These are phyloP conservation scores for Myopa testacea DNA, from an alignment of 2,888 invertebrate genomes.

Conservation along the genomic window DNA sequence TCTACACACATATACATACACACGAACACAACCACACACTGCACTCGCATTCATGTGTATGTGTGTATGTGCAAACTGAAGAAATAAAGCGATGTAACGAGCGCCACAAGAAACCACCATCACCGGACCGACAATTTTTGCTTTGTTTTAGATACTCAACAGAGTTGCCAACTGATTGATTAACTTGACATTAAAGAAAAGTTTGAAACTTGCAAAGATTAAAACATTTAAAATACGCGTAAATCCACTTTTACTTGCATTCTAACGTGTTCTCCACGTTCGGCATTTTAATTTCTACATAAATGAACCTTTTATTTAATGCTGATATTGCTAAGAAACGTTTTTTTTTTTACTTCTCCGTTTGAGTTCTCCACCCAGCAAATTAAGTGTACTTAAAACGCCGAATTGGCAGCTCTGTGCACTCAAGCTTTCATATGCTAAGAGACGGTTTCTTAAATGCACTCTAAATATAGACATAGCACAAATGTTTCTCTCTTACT, in stretches of 20 bases:
- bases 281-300: too few species aligned
- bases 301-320: too few species aligned
- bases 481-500: background rate
- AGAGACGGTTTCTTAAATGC: slow-evolving; percentile 7
- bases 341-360: too few species aligned
- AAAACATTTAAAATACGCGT: too few species aligned
- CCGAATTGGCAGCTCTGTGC: background rate
- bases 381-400: background rate
- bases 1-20: background rate
- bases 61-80: too few species aligned
- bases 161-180: background rate
- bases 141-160: background rate
- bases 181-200: background rate
- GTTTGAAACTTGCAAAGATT: too few species aligned
- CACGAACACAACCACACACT: background rate
- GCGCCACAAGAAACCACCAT: too few species aligned
- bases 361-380: too few species aligned
- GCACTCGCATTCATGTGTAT: background rate
- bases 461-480: background rate
- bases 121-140: background rate
- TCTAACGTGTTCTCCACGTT: too few species aligned
- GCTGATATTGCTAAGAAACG: too few species aligned
- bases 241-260: too few species aligned
- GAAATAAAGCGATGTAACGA: too few species aligned
- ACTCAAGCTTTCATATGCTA: background rate